Evolutionary conservation across 2,888 invertebrate species (phyloP), one percentile per base, ranked within the genome.

Genomic region (Eupelmus urozonus): DNA sequence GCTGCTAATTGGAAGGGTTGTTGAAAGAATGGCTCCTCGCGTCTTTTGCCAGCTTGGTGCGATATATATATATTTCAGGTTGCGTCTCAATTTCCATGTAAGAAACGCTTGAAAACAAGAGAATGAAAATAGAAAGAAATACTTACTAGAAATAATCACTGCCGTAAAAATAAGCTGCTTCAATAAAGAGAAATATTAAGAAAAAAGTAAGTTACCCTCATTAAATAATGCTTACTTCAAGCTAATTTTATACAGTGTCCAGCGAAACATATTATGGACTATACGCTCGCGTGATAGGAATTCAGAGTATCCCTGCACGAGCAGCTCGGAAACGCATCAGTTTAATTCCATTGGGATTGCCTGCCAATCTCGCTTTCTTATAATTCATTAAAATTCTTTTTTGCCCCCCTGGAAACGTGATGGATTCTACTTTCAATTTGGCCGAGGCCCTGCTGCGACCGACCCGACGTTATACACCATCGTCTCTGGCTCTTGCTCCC

Each of bases 341-440:
- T 83, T 83, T 83, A 82, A 84, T 83, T 82, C 83, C 81, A 49
- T 82, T 81, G 83, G 82, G 82, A 84, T 85, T 84, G 83, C 85
- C 84, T 84, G 84, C 85, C 85, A 85, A 85, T 84, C 78, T 80
- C 81, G 55, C 81, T 82, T 84, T 81, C 86, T 88, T 87, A 88
- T 89, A 88, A 88, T 89, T 89, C 88, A 89, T 89, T 89, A 88
- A 88, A 88, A 89, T 89, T 88, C 87, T 87, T 88, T 86, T 84
- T 87, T 86, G 85, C 86, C 84, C 85, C 83, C 83, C 85, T 84
- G 85, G 84, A 88, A 89, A 89, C 89, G 89, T 89, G 89, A 89
- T 88, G 89, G 89, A 89, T 89, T 87, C 87, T 87, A 85, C 87
- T 89, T 90, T 90, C 89, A 90, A 89, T 89, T 88, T 89, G 85